Evolutionary conservation across 2,797 vertebrate genomes (phyloP), one percentile per base, ranked within the genome.

Genomic region (Phaenicophaeus curvirostris): DNA sequence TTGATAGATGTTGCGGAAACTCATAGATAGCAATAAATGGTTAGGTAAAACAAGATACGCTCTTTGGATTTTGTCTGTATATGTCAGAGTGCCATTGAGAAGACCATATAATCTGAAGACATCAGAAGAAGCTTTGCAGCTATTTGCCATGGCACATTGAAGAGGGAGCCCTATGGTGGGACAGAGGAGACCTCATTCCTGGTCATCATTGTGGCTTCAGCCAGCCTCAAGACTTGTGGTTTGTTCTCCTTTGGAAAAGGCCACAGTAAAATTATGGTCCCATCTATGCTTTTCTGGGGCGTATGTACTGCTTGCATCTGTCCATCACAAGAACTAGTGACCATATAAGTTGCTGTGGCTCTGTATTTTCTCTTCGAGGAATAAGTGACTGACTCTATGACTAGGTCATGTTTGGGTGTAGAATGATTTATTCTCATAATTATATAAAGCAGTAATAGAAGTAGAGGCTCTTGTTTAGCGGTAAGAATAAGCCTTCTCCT

Each of bases 281-380:
- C 5, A 20, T 8, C 28, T 67, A 10, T 0, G 2, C 23, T 55
- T 41, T 48, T 21, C 51, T 65, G 39, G 42, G 25, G 4, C 0
- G 0, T 28, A 8, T 2, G 13, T 16, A 1, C 33, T 41, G 27
- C 12, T 62, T 0, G 0, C 48, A 6, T 75, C 39, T 59, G 24
- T 20, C 79, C 48, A 16, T n/a, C 31, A 24, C 25, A 37, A 31
- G 66, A 24, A 23, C 19, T 44, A 21, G 17, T 15, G n/a, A 24
- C 58, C 15, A 1, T 0, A 6, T 4, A 33, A 62, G 30, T 4
- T 72, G 13, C 11, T 50, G 27, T 42, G 37, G 24, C 63, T 88
- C 51, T 90, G 30, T 35, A 15, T 88, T 93, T 92, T 69, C 62
- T 48, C 46, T 65, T 84, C 67, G 27, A 41, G 33, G 66, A 72